phyloP scores from a whole-genome alignment of 2,797 vertebrate species.

The Periparus ater region DNA sequence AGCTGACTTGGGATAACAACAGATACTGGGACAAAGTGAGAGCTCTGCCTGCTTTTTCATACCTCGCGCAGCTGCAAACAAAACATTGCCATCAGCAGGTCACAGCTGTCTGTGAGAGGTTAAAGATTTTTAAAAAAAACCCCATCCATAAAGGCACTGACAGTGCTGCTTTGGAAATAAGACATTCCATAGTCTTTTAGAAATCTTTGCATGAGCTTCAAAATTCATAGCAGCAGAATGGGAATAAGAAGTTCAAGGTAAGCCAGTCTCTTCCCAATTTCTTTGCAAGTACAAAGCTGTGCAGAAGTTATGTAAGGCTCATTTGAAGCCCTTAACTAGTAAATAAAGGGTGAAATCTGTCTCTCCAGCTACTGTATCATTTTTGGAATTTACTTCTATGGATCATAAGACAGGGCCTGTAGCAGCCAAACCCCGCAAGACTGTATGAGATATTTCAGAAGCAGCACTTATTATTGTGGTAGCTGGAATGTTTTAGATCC shows the following conservation, averaged over 20 bases:
- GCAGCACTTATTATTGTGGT: not conserved
- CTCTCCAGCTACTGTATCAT: not conserved
- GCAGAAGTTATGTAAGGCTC: accelerated
- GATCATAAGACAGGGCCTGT: not conserved
- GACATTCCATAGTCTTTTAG: not conserved
- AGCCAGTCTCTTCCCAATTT: not conserved
- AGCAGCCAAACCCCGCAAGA: not conserved
- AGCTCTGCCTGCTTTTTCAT: not conserved
- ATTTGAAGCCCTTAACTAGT: not conserved
- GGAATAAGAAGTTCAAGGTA: not conserved
- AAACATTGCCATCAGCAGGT: not conserved
- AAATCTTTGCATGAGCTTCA: not conserved
- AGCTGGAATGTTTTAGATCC: not conserved
- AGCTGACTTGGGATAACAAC: not conserved
- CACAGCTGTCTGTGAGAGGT: not conserved
- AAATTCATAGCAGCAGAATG: not conserved
- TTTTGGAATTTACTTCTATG: not conserved
- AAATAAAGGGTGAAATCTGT: not conserved
- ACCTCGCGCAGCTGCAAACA: not conserved
- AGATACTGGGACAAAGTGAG: not conserved
- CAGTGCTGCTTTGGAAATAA: accelerated
- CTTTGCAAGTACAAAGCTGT: not conserved
- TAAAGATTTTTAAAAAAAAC: not conserved
- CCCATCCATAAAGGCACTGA: not conserved
- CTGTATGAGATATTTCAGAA: not conserved